Percentiles rank a stretch among this genome's conserved stretches.
Conservation (phyloP, 2,797 vertebrate genomes). For the Anolis apletophallus region DNA sequence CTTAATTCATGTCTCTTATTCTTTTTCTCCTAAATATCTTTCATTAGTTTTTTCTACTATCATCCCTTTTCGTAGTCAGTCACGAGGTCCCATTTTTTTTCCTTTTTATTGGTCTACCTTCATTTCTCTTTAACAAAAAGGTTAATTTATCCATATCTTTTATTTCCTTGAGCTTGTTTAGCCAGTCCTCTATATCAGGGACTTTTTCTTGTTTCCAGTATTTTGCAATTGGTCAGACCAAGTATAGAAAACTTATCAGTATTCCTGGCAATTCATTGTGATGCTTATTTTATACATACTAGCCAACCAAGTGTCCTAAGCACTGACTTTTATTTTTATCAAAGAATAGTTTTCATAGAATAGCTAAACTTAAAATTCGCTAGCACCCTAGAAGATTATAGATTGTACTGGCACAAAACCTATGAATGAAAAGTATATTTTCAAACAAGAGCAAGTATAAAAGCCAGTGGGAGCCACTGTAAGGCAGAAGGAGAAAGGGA, state of each 20-base stretch:
- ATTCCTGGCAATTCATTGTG: conserved; percentile 5
- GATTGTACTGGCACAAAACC: not conserved
- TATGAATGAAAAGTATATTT: not conserved
- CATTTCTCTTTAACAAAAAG: too few relatives aligned
- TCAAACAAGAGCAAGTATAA: not conserved
- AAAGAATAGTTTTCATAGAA: not conserved
- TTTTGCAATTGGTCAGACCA: conserved; percentile 6
- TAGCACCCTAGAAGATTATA: not conserved
- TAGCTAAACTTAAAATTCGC: not conserved
- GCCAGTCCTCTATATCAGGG: too few relatives aligned
- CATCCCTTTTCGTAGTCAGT: too few relatives aligned
- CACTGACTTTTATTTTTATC: not conserved
- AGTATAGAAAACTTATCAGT: not conserved
- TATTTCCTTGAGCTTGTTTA: too few relatives aligned
- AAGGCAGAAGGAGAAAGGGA: not conserved
- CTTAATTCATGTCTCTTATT: too few relatives aligned
- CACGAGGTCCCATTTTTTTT: too few relatives aligned
- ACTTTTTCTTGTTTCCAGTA: too few relatives aligned
- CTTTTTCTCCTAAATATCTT: too few relatives aligned
- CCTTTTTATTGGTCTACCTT: too few relatives aligned
- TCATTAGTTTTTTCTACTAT: too few relatives aligned
- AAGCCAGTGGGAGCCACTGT: not conserved
- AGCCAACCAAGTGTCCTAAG: not conserved
- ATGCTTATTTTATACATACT: not conserved
- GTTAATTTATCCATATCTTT: too few relatives aligned